phyloP scores from a whole-genome alignment of 2,797 vertebrate species.

The Xenopus petersii region DNA sequence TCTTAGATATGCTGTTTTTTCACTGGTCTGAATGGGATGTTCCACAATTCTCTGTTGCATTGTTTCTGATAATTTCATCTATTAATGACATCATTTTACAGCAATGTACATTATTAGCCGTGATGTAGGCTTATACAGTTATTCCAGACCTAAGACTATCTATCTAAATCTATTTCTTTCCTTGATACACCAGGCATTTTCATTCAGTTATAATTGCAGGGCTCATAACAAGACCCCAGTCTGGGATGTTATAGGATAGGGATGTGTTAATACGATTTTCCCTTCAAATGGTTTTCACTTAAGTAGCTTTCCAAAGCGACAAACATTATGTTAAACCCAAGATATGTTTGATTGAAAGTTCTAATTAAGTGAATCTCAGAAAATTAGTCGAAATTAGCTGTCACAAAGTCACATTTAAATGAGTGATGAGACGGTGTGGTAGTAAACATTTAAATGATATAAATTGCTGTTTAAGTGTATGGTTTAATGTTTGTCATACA shows the following conservation, averaged over 20 bases:
- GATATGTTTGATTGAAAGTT: constrained; percentile 86
- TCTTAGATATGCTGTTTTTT: too few relatives aligned
- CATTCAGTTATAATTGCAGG: background rate
- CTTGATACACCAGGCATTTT: background rate
- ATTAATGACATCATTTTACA: background rate
- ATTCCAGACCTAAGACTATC: background rate
- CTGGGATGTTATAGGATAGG: background rate
- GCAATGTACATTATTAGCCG: background rate
- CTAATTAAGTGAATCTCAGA: constrained; percentile 95
- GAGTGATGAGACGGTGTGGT: constrained; percentile 86
- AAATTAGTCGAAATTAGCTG: constrained; percentile 97
- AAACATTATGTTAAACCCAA: constrained; percentile 47
- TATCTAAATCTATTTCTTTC: background rate
- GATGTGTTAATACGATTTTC: background rate
- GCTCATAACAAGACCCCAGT: too few relatives aligned
- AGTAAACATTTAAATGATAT: constrained; percentile 99
- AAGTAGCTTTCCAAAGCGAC: background rate
- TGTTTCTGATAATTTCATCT: too few relatives aligned
- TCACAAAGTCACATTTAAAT: constrained; percentile 98
- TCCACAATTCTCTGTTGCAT: too few relatives aligned
- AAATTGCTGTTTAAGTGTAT: constrained; percentile 99
- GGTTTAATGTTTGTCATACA: constrained; percentile 98
- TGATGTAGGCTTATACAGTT: background rate
- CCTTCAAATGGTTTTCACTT: constrained; percentile 2
- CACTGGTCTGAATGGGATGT: too few relatives aligned